Evolutionary conservation across 1,140 invertebrate genomes (phyloP).

Genomic region (Panulirus ornatus): DNA sequence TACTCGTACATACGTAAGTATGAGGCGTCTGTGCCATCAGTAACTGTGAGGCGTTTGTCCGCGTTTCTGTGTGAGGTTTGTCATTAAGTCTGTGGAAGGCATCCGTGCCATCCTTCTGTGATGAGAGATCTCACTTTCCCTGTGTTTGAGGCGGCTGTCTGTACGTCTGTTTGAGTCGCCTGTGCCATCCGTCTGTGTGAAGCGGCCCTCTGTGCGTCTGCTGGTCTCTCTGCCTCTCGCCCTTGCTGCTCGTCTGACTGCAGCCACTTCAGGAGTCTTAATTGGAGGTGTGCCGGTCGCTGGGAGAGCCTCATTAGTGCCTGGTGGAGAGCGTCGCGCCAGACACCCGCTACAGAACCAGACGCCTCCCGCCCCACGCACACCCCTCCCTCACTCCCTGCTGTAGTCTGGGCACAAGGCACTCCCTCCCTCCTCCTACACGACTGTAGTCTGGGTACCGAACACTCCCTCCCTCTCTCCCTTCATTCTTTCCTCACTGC

Average conservation of each 20-base stretch:
- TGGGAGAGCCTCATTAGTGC: slow-evolving; percentile 52
- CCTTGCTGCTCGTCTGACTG: slow-evolving; percentile 8
- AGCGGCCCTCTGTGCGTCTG: no score
- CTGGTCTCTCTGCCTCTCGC: no score
- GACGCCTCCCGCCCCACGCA: not conserved
- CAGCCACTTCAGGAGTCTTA: slow-evolving; percentile 42
- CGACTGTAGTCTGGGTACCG: no score
- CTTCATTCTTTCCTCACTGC: not conserved
- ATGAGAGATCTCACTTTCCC: no score
- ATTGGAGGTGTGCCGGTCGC: slow-evolving; percentile 56
- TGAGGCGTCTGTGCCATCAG: no score
- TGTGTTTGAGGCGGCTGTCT: not conserved
- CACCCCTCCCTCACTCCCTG: no score
- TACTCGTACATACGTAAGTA: no score
- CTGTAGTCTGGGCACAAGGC: no score
- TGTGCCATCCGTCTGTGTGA: not conserved
- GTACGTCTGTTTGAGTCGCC: not conserved
- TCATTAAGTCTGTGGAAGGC: no score
- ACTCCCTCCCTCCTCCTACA: not conserved
- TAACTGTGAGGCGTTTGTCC: not conserved
- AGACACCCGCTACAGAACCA: no score
- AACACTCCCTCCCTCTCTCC: not conserved
- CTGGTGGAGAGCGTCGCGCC: slow-evolving; percentile 4
- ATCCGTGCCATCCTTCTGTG: no score
- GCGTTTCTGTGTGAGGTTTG: no score